Evolutionary conservation across 2,888 invertebrate species (phyloP), one percentile per base, ranked within the genome.

Genomic region (Mechanitis messenoides): DNA sequence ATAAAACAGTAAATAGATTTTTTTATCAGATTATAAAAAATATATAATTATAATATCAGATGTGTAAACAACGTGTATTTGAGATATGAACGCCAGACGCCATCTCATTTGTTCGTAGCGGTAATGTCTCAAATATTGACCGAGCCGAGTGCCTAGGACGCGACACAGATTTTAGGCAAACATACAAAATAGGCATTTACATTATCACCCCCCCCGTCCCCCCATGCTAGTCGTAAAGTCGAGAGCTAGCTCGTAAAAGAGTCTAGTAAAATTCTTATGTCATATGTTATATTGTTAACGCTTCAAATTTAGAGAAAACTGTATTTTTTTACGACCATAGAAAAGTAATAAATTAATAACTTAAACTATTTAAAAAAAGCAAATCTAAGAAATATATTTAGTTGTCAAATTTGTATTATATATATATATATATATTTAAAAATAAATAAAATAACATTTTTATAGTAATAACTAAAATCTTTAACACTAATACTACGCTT

Each of bases 111-210:
- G 84, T 81, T 74, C 82, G 79, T 85, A 88, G 87, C 88, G 87
- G 88, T 88, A 87, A 85, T 87, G 82, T 74, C 80, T 79, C 81
- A 85, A 90, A 88, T 88, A 88, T 89, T 90, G 85, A 86, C 87
- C 68, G 77, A 59, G 68, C 69, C 65, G 69, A 71, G 70, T 68
- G 66, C 69, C 70, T 81, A 81, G 83, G 84, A 87, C 84, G 80
- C 85, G 88, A 89, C 88, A 88, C 86, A 83, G 87, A 88, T 87
- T 87, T 87, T 82, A 76, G 78, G 80, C 79, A 87, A 87, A 89
- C 83, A 87, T 78, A 80, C 83, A 85, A 86, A 50, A 87, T 85
- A 87, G 82, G 79, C 84, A 84, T 85, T 85, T 83, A 84, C 84
- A 84, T 86, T 85, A 85, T 78, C 86, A 84, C 81, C 78, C 78